phyloP scores from a whole-genome alignment of 2,888 invertebrate species.

The Smittia aterrima region DNA sequence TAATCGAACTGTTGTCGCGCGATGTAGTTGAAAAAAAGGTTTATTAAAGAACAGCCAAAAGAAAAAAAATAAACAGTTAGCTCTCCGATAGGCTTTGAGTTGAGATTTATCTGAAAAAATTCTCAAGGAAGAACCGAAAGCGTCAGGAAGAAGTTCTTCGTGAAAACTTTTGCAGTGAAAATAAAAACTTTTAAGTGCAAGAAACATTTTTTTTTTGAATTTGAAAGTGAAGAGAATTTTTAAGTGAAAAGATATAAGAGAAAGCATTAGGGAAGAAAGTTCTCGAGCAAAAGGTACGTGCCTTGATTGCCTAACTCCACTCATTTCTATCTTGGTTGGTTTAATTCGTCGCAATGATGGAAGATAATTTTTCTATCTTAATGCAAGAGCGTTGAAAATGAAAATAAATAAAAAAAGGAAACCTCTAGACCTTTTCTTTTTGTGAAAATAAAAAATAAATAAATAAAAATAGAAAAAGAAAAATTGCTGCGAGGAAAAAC shows the following conservation, averaged over 20 bases:
- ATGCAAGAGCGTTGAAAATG: background rate
- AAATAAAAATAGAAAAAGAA: constrained; percentile 12
- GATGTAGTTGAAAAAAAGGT: constrained; percentile 25
- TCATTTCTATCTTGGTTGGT: background rate
- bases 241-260: background rate
- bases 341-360: background rate
- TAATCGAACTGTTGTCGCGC: constrained; percentile 41
- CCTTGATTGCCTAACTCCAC: constrained; percentile 5
- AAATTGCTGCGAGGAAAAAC: background rate
- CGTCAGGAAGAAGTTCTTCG: background rate
- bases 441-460: background rate
- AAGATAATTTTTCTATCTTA: constrained; percentile 7
- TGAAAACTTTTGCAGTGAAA: background rate
- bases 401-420: constrained; percentile 8
- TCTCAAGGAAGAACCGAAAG: background rate
- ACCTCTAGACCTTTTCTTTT: background rate
- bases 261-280: constrained; percentile 13
- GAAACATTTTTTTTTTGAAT: background rate
- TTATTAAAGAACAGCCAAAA: background rate
- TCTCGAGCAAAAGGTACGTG: constrained; percentile 38
- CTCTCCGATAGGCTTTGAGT: background rate
- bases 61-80: constrained; percentile 6
- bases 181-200: background rate
- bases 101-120: background rate
- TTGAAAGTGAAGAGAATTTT: constrained; percentile 10